Base-by-base conservation (phyloP, 2,888 invertebrate species). In the Phytoseiulus persimilis region DNA sequence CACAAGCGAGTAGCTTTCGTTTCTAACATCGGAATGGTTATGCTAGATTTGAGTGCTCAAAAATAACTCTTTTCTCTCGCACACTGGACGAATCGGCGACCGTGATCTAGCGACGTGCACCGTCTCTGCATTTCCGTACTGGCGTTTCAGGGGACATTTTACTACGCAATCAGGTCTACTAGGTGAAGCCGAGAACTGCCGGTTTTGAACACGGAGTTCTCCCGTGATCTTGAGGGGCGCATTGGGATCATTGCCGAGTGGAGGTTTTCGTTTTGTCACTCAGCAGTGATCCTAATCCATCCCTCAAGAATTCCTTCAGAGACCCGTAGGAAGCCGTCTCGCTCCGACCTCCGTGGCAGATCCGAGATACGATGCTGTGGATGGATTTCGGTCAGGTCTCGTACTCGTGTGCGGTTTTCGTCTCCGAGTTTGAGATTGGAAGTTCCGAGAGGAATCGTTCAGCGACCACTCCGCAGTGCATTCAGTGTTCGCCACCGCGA, bases 211-310 rank as follows among this genome's bases (percentile, higher is more conserved):
- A 65, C 28, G 28, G 18, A 65, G 65, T 65, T 28, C 2, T 65
- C 18, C 65, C 65, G 2, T 14, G 28, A 28, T 65, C 65, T 65
- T 23, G 18, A 65, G 28, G 1, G 65, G 65, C 65, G 65, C 65
- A 65, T 65, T 65, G 65, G 65, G 65, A 65, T 65, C 65, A 65
- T 65, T 65, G 65, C 65, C 65, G 65, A 65, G 65, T 65, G 65
- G 65, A 23, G 65, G 65, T 11, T 65, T 14, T 65, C 28, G 28
- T 2, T 2, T 6, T 65, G 28, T 65, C 65, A 65, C 65, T 65
- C 65, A 65, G 65, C 65, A 65, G 28, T 65, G 65, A 65, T 65
- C 65, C 65, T 65, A 65, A 65, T 65, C 65, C 65, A 23, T 28
- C 65, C 65, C 2, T 65, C 18, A 23, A 65, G 65, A 65, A 28